Conservation (phyloP, 2,113 vertebrate genomes). For the Gymnobelideus leadbeateri region DNA sequence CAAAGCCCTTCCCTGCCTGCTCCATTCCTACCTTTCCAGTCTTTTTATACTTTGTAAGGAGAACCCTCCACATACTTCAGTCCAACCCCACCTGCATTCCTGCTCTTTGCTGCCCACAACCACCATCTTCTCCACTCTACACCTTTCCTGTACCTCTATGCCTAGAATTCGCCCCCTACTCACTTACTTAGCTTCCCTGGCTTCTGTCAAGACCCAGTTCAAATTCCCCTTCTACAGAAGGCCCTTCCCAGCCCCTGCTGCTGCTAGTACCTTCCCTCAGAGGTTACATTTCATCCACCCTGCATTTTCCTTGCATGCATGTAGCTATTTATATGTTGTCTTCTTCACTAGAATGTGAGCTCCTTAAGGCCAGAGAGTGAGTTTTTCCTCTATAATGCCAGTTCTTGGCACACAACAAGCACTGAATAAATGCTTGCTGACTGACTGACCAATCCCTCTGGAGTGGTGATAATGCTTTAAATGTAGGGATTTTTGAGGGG, state of each 20-base stretch:
- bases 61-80: neutral
- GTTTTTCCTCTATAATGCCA: neutral
- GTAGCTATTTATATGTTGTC: neutral
- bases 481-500: neutral
- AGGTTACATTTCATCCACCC: neutral
- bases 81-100: neutral
- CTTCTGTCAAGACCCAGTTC: neutral
- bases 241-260: neutral
- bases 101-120: neutral
- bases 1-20: neutral
- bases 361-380: neutral
- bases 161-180: too few species aligned
- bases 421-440: neutral
- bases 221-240: neutral
- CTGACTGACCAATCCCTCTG: neutral
- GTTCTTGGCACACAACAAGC: neutral
- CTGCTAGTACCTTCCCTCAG: neutral
- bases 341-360: neutral
- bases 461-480: constrained; percentile 9
- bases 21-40: neutral
- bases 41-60: neutral
- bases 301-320: neutral
- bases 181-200: too few species aligned
- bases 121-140: neutral
- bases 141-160: neutral